Evolutionary conservation across 2,797 vertebrate species (phyloP), one percentile per base, ranked within the genome.

Genomic region (Xenopus petersii): DNA sequence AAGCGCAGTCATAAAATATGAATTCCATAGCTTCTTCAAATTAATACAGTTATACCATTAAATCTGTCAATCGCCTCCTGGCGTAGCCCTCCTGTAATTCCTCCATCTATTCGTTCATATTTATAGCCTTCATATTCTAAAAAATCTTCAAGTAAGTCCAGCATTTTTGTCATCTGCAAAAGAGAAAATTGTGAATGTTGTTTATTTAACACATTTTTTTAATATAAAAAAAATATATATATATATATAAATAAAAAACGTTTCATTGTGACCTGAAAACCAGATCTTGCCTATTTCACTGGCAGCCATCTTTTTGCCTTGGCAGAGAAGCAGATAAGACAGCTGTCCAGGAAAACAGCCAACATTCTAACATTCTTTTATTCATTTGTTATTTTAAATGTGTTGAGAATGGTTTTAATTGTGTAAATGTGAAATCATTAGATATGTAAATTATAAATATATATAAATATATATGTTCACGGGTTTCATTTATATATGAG

Each of bases 31-130:
- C 54, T 15, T 17, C 54, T 8, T 56, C 16, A 56, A 16, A 56
- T 17, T 2, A 56, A 60, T 24, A 33, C 26, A 69, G 51, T 73
- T 51, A 49, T 90, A 98, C 97, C 96, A 0, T 99, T 99, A 88
- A 99, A 99, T 80, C 97, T 93, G 89, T 99, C 97, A 7, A 99
- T 99, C 71, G 97, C 97, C 79, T 99, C 97, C 84, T 99, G 97
- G 49, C 97, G 91, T 63, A 99, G 88, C 8, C 93, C 95, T 0
- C 97, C 97, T 0, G 97, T 99, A 81, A 99, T 97, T 69, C 96
- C 95, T 0, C 97, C 97, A 0, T 99, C 96, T 0, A 99, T 99
- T 7, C 97, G 91, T 77, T 99, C 97, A 0, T 99, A 99, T 83
- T 99, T 99, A 86, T 99, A 99, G 68, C 96, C 96, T 82, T 99